Conservation (phyloP, 64 coral and sea anemone species). For the Trachythela sp. region DNA sequence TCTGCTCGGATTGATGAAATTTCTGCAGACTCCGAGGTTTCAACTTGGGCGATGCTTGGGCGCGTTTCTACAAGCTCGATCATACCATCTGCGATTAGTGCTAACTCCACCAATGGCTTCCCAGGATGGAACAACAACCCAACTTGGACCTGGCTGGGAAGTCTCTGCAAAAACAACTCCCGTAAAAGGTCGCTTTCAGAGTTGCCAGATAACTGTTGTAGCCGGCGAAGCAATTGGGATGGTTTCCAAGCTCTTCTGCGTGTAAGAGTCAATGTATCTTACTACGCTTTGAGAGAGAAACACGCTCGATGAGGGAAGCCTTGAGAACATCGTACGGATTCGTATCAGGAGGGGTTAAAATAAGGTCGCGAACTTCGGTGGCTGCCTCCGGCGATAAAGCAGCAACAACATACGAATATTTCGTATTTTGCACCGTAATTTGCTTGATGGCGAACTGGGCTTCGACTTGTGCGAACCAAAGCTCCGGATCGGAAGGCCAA, state of each 20-base stretch:
- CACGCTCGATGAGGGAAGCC: neutral
- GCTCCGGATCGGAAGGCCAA: conserved; percentile 29
- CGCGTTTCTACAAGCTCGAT: neutral
- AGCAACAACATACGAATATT: conserved; percentile 15
- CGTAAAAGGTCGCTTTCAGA: neutral
- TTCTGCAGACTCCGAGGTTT: neutral
- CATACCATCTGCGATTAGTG: neutral
- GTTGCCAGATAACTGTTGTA: neutral
- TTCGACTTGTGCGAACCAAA: conserved; percentile 48
- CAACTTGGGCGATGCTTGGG: neutral
- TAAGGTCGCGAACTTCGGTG: conserved; percentile 5
- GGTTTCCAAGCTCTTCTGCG: neutral
- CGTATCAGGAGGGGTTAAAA: neutral
- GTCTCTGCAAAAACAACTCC: neutral
- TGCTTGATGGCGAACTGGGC: neutral
- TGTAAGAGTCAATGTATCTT: neutral
- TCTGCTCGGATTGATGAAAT: neutral
- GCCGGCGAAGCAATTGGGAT: neutral
- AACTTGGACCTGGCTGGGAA: neutral
- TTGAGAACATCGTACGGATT: neutral
- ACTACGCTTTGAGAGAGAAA: neutral
- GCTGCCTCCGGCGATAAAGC: too few species aligned
- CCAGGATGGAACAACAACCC: neutral
- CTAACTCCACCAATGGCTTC: neutral
- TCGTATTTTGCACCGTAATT: conserved; percentile 1